These are phyloP conservation scores for Sparidentex hasta DNA, from an alignment of 2,797 vertebrate genomes.

Conservation along the genomic window DNA sequence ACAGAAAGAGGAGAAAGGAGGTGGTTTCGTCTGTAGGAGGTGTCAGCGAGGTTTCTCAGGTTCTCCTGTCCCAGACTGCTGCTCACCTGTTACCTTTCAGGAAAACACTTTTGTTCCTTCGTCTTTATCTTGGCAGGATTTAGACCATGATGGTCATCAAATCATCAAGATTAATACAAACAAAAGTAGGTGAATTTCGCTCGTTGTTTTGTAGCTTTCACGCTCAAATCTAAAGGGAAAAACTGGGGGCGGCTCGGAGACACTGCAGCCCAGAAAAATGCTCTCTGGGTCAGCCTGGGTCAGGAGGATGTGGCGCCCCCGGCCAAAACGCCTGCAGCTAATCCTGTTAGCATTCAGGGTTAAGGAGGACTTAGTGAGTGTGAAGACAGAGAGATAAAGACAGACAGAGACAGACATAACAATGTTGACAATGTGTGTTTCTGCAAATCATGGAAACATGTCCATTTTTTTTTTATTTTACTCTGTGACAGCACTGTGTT, in stretches of 20 bases:
- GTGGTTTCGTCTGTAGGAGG: neutral
- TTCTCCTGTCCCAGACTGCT: too few relatives aligned
- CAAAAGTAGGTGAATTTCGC: neutral
- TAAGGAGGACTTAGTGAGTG: conserved; percentile 79
- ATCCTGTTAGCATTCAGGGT: conserved; percentile 80
- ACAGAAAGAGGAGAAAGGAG: neutral
- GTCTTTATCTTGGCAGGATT: too few relatives aligned
- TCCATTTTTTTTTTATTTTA: too few relatives aligned
- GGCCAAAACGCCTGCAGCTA: conserved; percentile 52
- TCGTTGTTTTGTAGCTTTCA: neutral
- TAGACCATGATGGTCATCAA: too few relatives aligned
- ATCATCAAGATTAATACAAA: neutral
- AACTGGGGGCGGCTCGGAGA: neutral
- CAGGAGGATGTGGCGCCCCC: conserved; percentile 13
- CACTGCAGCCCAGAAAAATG: neutral
- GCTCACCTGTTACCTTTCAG: too few relatives aligned
- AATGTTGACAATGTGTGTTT: neutral
- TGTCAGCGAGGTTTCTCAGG: neutral
- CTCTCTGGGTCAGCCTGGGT: conserved; percentile 17
- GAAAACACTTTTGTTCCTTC: too few relatives aligned
- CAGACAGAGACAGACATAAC: conserved; percentile 32
- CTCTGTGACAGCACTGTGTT: too few relatives aligned
- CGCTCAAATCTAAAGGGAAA: neutral
- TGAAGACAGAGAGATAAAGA: conserved; percentile 51
- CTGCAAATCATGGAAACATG: too few relatives aligned